Conservation (phyloP, 2,113 vertebrate species). For the Tetrax tetrax region DNA sequence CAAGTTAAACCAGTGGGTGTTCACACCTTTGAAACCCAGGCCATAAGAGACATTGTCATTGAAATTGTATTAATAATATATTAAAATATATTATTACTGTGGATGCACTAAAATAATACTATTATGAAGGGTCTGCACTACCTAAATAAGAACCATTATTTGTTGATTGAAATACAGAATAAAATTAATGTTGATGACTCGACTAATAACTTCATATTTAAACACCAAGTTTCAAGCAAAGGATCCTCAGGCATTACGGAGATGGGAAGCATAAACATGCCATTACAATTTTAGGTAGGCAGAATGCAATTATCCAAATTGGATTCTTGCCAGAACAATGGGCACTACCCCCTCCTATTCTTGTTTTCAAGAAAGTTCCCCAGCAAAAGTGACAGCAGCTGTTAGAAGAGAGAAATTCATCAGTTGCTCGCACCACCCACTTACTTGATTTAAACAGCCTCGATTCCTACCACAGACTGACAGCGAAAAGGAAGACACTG, state of each 20-base stretch:
- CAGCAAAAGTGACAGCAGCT: background rate
- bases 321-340: conserved; percentile 42
- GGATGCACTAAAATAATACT: background rate
- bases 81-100: background rate
- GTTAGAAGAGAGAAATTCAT: background rate
- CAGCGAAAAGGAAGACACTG: background rate
- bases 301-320: conserved; percentile 52
- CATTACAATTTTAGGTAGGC: conserved; percentile 45
- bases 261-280: conserved; percentile 35
- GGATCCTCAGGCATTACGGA: conserved; percentile 28
- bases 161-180: conserved; percentile 19
- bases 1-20: background rate
- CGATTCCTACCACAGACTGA: background rate
- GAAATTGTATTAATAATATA: background rate
- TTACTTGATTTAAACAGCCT: background rate
- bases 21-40: background rate
- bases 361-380: background rate
- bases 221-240: conserved; percentile 30
- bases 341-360: background rate
- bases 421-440: background rate
- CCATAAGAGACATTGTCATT: background rate
- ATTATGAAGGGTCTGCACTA: background rate
- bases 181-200: conserved; percentile 29
- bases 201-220: conserved; percentile 30
- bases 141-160: background rate